Percentiles rank a stretch among this genome's conserved stretches.
Conservation (phyloP, 2,888 invertebrate genomes). For the Tipula unca region DNA sequence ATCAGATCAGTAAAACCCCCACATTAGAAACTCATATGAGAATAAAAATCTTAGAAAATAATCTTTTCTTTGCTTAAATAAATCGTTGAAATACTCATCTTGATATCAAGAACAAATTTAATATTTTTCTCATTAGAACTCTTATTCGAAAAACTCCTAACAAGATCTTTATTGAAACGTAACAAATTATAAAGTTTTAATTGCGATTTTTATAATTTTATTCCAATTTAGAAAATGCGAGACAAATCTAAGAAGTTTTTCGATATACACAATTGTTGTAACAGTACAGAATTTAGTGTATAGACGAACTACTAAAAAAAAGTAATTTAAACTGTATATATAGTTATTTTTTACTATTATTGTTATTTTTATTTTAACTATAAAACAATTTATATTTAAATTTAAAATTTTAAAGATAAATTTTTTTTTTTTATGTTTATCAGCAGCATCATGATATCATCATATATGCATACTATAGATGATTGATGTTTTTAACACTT, state of each 20-base stretch:
- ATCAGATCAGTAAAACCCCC: too few species aligned
- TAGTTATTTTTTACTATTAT: background rate
- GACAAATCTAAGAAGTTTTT: background rate
- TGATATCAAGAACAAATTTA: too few species aligned
- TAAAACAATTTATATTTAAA: constrained; percentile 8
- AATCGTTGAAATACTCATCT: too few species aligned
- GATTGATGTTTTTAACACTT: background rate
- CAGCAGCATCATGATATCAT: background rate
- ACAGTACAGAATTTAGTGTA: background rate
- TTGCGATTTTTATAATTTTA: background rate
- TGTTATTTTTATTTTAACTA: background rate
- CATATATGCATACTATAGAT: background rate
- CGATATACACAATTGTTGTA: background rate
- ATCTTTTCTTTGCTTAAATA: too few species aligned
- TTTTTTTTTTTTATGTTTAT: background rate
- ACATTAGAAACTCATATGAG: too few species aligned
- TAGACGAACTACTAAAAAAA: background rate
- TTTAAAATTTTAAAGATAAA: background rate
- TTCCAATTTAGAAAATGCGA: background rate
- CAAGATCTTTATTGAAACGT: background rate
- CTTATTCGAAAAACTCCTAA: background rate
- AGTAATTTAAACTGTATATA: background rate
- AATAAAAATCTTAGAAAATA: too few species aligned
- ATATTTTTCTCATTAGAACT: too few species aligned
- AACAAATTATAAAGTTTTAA: background rate